phyloP scores from a whole-genome alignment of 2,113 vertebrate species.

The Zosterops lateralis region DNA sequence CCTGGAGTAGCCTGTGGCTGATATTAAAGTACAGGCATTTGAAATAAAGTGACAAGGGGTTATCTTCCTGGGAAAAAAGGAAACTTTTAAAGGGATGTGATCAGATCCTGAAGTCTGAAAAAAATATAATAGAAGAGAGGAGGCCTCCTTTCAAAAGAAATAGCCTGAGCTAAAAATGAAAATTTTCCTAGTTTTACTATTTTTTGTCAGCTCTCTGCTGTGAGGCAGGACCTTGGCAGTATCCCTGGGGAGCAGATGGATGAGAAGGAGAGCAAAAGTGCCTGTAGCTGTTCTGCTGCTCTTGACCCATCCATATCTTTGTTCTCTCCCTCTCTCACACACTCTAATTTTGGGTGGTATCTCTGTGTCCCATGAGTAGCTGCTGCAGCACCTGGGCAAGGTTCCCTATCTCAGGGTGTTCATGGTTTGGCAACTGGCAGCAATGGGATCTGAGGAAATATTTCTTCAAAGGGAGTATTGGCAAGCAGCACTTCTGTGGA shows the following conservation, averaged over 20 bases:
- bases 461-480: not conserved
- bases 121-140: not conserved
- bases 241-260: not conserved
- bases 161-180: not conserved
- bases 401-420: not conserved
- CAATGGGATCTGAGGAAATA: not conserved
- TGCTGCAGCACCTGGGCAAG: not conserved
- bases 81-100: slow-evolving; percentile 11
- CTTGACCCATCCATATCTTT: not conserved
- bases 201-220: not conserved
- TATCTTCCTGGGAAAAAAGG: slow-evolving; percentile 22
- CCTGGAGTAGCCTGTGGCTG: slow-evolving; percentile 49
- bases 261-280: not conserved
- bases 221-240: not conserved
- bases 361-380: not conserved
- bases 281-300: not conserved
- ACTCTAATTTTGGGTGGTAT: not conserved
- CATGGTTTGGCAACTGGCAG: not conserved
- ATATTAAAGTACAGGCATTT: slow-evolving; percentile 52
- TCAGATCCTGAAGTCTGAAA: not conserved
- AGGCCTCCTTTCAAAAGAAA: not conserved
- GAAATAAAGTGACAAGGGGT: slow-evolving; percentile 55
- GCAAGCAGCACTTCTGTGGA: not conserved
- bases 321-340: not conserved
- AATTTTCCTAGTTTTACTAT: not conserved